Percentiles rank a stretch among this genome's conserved stretches.
Conservation (phyloP, 2,888 invertebrate genomes). For the Campoletis raptor region DNA sequence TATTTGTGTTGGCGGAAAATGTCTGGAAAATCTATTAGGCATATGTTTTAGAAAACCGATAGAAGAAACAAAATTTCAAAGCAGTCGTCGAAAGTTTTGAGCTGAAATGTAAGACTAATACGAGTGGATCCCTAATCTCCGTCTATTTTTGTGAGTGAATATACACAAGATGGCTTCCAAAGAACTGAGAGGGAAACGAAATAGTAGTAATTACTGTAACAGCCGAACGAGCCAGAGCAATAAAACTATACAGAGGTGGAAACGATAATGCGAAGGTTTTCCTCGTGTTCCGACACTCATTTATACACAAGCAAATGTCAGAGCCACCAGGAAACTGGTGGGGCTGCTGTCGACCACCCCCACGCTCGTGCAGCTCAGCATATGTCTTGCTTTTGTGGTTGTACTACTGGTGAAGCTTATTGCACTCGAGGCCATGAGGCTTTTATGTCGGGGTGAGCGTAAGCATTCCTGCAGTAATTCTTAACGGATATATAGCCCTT, state of each 20-base stretch:
- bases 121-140: constrained; percentile 1
- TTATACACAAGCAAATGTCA: constrained; percentile 39
- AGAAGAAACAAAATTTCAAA: not conserved
- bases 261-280: constrained; percentile 48
- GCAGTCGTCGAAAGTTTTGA: not conserved
- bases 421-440: constrained; percentile 23
- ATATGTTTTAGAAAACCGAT: not conserved
- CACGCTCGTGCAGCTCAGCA: constrained; percentile 60
- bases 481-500: constrained; percentile 34
- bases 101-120: not conserved
- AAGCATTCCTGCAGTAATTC: constrained; percentile 55
- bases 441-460: constrained; percentile 47
- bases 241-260: constrained; percentile 45
- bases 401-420: constrained; percentile 23
- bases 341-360: constrained; percentile 52
- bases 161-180: constrained; percentile 20
- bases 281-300: constrained; percentile 22
- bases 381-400: constrained; percentile 63
- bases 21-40: not conserved
- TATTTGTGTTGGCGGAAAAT: not conserved
- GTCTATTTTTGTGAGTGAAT: not conserved
- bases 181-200: constrained; percentile 8
- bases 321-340: constrained; percentile 27
- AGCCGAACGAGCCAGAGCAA: constrained; percentile 37
- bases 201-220: constrained; percentile 36